A percentile compares a stretch with the other conserved stretches of the same genome.
Evolutionary conservation across 2,888 invertebrate genomes (phyloP).

Genomic region (Pycnomerus fuliginosus): DNA sequence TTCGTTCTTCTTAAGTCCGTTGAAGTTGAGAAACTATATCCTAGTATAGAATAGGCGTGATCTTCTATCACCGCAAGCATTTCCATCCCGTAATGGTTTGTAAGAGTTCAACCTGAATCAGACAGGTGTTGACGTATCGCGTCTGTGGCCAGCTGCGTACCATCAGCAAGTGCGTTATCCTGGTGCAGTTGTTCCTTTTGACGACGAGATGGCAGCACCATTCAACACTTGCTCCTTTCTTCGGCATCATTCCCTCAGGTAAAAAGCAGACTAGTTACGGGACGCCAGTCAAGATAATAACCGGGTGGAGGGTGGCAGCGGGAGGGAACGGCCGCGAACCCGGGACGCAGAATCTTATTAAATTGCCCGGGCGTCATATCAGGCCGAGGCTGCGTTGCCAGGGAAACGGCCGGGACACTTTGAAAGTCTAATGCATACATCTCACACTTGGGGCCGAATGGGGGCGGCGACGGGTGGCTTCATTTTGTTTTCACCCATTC

Average conservation of each 20-base stretch:
- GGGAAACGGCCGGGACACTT: conserved; percentile 65
- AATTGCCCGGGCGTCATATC: conserved; percentile 66
- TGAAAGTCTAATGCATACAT: conserved; percentile 56
- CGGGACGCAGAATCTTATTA: conserved; percentile 56
- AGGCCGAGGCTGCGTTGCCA: conserved; percentile 64
- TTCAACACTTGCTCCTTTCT: no score
- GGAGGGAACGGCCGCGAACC: conserved; percentile 41
- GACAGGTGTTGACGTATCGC: conserved; percentile 11
- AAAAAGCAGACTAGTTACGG: conserved; percentile 36
- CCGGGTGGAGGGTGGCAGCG: conserved; percentile 32
- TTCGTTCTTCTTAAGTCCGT: no score
- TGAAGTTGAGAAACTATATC: no score
- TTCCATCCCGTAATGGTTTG: no score
- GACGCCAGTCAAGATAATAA: conserved; percentile 43
- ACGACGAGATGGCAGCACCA: no score
- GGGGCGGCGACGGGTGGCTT: conserved; percentile 42
- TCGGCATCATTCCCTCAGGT: conserved; percentile 32
- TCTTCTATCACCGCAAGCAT: no score
- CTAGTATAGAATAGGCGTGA: no score
- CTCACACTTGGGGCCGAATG: conserved; percentile 50
- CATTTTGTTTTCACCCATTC: conserved; percentile 53
- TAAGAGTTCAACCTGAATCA: no score
- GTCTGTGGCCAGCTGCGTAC: conserved; percentile 5
- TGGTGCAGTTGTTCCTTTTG: conserved; percentile 6
- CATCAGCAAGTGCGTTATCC: conserved; percentile 1